Base-by-base conservation (phyloP, 1,140 invertebrate species). In the Lepeophtheirus salmonis region DNA sequence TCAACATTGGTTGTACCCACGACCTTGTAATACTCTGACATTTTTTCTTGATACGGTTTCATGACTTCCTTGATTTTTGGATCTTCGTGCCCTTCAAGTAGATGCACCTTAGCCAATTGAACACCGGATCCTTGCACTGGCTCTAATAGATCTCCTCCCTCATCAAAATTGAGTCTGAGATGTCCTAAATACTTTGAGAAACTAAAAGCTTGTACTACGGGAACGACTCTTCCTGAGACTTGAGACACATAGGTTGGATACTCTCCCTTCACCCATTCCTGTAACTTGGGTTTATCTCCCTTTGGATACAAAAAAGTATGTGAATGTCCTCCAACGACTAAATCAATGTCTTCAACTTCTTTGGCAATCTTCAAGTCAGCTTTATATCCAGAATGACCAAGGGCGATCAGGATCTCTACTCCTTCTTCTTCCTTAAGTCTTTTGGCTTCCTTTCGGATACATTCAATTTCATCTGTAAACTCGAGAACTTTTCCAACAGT, bases 131-230 rank as follows among this genome's bases (percentile, higher is more conserved):
- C 55, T 17, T 57, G 13, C 2, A 57, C 22, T 17, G 23, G 23
- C 26, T 57, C 12, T 12, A 57, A 17, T 16, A 57, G 26, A 14
- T 57, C 55, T 1, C 55, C 55, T 10, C 25, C 26, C 0, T 71
- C 67, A 70, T 92, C 76, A 67, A 92, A 89, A 22, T 75, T 70
- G 0, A 86, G 63, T 25, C 79, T 76, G 2, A 94, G 68, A 67
- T 81, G 78, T 0, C 89, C 89, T 18, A 94, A 70, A 69, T 94
- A 94, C 72, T 94, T 92, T 0, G 87, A 90, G 67, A 83, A 89
- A 0, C 85, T 84, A 67, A 84, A 92, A 2, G 86, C 88, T 71
- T 95, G 89, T 0, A 92, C 88, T 1, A 89, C 86, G 0, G 86
- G 82, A 1, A 84, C 84, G 60, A 76, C 75, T 67, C 79, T 80